These are phyloP conservation scores for Ranitomeya variabilis DNA, from an alignment of 2,113 vertebrate species.

Conservation along the genomic window DNA sequence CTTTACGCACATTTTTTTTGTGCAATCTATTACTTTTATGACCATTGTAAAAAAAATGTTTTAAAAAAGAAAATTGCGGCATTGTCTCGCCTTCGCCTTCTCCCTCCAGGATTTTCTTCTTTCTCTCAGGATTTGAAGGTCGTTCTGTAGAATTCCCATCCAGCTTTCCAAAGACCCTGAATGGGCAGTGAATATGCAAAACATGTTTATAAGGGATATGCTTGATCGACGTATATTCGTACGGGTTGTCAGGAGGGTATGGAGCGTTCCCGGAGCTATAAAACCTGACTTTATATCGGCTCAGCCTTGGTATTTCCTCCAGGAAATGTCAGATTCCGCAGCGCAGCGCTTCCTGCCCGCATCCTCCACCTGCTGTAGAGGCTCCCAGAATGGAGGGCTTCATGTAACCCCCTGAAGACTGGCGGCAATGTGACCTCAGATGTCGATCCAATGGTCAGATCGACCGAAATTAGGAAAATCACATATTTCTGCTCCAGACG, in stretches of 20 bases:
- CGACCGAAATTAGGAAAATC: background rate
- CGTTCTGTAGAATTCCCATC: background rate
- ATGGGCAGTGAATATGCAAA: no score
- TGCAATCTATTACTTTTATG: no score
- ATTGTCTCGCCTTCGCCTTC: background rate
- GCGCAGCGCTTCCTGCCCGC: slow-evolving; percentile 2
- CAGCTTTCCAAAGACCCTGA: background rate
- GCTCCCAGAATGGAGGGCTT: background rate
- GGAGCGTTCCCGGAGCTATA: slow-evolving; percentile 8
- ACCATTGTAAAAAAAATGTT: background rate
- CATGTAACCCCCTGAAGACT: background rate
- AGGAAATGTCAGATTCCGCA: slow-evolving; percentile 49
- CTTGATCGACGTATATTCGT: background rate
- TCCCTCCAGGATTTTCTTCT: background rate
- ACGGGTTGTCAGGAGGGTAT: background rate
- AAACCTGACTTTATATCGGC: slow-evolving; percentile 9
- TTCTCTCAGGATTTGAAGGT: background rate
- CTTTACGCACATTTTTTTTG: no score
- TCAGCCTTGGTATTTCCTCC: slow-evolving; percentile 37
- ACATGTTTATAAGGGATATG: background rate
- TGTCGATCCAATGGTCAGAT: background rate
- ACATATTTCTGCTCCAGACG: background rate
- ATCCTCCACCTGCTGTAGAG: slow-evolving; percentile 23
- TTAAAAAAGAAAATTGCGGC: slow-evolving; percentile 4
- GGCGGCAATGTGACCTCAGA: background rate